Base-by-base conservation (phyloP, 2,797 vertebrate species). In the Galaxias olidus region DNA sequence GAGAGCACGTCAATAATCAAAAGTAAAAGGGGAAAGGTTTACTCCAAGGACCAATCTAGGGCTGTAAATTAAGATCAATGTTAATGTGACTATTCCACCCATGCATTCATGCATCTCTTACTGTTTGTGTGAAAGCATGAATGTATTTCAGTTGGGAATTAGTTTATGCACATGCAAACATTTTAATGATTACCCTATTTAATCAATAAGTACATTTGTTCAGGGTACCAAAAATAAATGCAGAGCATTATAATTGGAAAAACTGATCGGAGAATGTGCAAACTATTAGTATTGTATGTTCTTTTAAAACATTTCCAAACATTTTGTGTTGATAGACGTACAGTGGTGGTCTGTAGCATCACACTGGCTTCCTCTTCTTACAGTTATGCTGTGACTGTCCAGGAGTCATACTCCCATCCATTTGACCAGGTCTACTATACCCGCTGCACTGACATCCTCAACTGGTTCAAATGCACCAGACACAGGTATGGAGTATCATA, bases 371-470 rank as follows among this genome's bases (percentile, higher is more conserved):
- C 11, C n/a, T 46, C 45, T 72, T 4, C 55, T 30, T 18, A 20
- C 6, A 98, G 96, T 84, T 98, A 98, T 0, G 94, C 96, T 0
- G 94, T 98, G 83, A 98, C 95, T 0, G 94, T 98, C 41, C 96
- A 97, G 87, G 96, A 98, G 74, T 97, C 96, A 0, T 98, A 97
- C 0, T 94, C 95, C 2, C 96, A 98, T 56, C 95, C 96, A 0
- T 98, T 97, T 4, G 96, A 98, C 84, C 96, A 98, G 88, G 94
- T 98, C 79, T 98, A 96, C 84, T 98, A 98, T 72, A 97, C 95
- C 4, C 92, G 95, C 78, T 98, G 96, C 83, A 96, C 96, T 4
- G 96, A 98, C 84, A 97, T 98, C 84, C 94, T 98, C 74, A 98
- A 96, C 91, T 97, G 95, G 95, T 98, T 98, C 92, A 98, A 98